phyloP scores from a whole-genome alignment of 2,797 vertebrate species.

The Ctenosaura bakeri region DNA sequence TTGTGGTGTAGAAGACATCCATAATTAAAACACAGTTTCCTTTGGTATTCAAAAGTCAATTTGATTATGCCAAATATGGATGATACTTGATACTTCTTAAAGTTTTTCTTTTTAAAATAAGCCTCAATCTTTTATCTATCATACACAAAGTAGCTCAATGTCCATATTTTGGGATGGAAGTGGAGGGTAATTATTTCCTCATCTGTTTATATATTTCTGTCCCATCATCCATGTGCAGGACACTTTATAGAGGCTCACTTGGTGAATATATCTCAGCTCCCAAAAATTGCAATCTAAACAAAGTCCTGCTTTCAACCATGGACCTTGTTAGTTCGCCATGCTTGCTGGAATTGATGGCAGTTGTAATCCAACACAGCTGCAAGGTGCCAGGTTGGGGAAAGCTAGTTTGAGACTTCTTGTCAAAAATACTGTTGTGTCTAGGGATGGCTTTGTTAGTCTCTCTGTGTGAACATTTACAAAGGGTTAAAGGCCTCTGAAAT shows the following conservation, averaged over 20 bases:
- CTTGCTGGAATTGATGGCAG: neutral
- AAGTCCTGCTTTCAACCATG: neutral
- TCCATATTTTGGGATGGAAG: neutral
- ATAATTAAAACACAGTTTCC: neutral
- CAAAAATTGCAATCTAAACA: neutral
- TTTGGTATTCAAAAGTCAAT: neutral
- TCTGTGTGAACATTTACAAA: constrained; percentile 29
- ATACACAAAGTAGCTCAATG: neutral
- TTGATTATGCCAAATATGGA: neutral
- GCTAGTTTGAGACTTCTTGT: neutral
- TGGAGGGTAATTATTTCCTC: neutral
- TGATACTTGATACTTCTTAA: neutral
- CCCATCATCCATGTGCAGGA: too few relatives aligned
- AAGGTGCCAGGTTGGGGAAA: neutral
- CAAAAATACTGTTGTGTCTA: neutral
- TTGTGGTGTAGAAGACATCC: neutral
- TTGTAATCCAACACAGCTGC: neutral
- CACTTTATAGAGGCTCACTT: neutral
- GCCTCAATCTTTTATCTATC: neutral
- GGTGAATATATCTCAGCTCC: neutral
- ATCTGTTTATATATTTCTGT: neutral
- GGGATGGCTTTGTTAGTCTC: neutral
- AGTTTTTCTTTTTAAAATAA: neutral
- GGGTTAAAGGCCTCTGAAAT: constrained; percentile 31
- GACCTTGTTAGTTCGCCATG: neutral